phyloP scores from a whole-genome alignment of 1,140 invertebrate species.

The Sogatella furcifera region DNA sequence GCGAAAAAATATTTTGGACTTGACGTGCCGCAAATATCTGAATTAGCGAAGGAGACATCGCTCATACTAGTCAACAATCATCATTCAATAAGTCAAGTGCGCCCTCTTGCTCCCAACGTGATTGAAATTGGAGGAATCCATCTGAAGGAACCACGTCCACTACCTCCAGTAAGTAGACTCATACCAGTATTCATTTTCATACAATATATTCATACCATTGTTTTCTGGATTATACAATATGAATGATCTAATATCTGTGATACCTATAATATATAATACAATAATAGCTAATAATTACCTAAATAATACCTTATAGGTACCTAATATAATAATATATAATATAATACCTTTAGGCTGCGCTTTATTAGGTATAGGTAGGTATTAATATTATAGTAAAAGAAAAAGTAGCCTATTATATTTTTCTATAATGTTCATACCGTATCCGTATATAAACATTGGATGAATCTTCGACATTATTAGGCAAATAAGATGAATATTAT shows the following conservation, averaged over 20 bases:
- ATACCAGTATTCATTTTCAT: too few relatives aligned
- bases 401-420: too few relatives aligned
- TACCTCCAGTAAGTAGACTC: conserved; percentile 35
- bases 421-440: not conserved
- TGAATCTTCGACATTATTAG: not conserved
- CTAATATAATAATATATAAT: too few relatives aligned
- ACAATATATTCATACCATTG: too few relatives aligned
- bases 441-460: not conserved
- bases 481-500: not conserved
- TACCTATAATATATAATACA: too few relatives aligned
- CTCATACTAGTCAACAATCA: conserved; percentile 29
- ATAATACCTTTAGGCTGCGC: too few relatives aligned
- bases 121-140: conserved; percentile 51
- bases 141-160: conserved; percentile 34
- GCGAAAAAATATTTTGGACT: conserved; percentile 37
- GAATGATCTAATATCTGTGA: too few relatives aligned
- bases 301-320: too few relatives aligned
- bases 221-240: too few relatives aligned
- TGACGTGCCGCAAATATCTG: conserved; percentile 39
- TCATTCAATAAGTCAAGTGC: conserved; percentile 37
- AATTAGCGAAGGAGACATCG: conserved; percentile 15
- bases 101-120: conserved; percentile 44
- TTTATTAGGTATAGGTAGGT: too few relatives aligned
- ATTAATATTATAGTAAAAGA: too few relatives aligned
- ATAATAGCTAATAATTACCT: too few relatives aligned